Base-by-base conservation (phyloP, 2,113 vertebrate genomes). In the Barbus barbus region DNA sequence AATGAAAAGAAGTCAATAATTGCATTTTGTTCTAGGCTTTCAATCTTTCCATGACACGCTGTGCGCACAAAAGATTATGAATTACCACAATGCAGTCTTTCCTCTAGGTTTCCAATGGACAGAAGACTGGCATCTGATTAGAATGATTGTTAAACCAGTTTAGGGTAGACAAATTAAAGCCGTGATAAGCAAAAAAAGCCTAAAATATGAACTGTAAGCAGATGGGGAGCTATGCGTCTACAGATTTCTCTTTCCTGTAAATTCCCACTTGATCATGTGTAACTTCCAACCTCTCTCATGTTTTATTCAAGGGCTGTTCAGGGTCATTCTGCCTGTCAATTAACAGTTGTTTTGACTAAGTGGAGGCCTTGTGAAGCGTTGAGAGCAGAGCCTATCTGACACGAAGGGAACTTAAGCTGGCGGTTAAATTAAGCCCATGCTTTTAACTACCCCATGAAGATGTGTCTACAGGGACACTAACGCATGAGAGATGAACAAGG, bases 81-180 rank as follows among this genome's bases (percentile, higher is more conserved):
- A 90, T 92, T 86, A 90, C 84, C 79, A 83, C 82, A 81, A 79
- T 8, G 48, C 81, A 86, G 91, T 88, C 78, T 83, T 53, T 73
- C 56, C 86, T 83, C 85, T 86, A 28, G 82, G 26, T 83, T 86
- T 87, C 74, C 60, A 83, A 73, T 75, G 60, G 89, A 24, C 48
- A 76, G 83, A 86, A 86, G 88, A 85, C 87, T 88, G 87, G 89
- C 83, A 13, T 72, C 83, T 88, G 90, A 88, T 91, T 91, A 87
- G 88, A 82, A 9, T 82, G 89, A 69, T 61, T 69, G 58, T 77
- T 18, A 67, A 69, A 71, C 3, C 24, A 11, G 7, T 41, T 81
- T 31, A 41, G 31, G 13, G 13, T 33, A 76, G 41, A 84, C n/a
- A 53, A 63, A 48, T 72, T 75, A 75, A 51, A 75, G 73, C 24